These are phyloP conservation scores for Myiotriccus ornatus DNA, from an alignment of 2,797 vertebrate species.

Conservation along the genomic window DNA sequence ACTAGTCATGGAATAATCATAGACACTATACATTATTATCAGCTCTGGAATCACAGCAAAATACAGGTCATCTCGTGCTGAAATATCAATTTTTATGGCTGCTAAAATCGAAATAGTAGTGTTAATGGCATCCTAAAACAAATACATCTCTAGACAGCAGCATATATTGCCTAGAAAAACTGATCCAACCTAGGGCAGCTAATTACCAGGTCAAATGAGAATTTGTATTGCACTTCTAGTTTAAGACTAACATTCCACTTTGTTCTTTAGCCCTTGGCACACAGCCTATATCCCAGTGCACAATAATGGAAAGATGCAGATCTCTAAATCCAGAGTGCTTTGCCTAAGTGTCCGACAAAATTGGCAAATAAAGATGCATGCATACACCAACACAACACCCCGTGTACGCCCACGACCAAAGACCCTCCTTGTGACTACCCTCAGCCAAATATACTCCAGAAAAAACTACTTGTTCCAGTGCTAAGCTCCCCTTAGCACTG, in stretches of 20 bases:
- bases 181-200: neutral
- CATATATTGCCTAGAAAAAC: neutral
- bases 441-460: neutral
- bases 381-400: neutral
- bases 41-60: neutral
- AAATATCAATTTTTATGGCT: neutral
- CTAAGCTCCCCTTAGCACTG: neutral
- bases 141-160: neutral
- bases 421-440: neutral
- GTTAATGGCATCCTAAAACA: neutral
- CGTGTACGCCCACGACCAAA: fast-evolving
- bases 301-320: neutral
- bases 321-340: neutral
- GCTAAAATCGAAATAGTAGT: neutral
- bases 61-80: neutral
- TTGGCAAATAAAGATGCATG: neutral
- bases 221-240: neutral
- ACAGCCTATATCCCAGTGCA: neutral
- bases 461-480: neutral
- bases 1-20: neutral
- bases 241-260: neutral
- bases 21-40: neutral
- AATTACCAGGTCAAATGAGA: neutral
- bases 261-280: neutral
- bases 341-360: neutral